phyloP scores from a whole-genome alignment of 2,797 vertebrate genomes.

The Sphenopsis melanotis region DNA sequence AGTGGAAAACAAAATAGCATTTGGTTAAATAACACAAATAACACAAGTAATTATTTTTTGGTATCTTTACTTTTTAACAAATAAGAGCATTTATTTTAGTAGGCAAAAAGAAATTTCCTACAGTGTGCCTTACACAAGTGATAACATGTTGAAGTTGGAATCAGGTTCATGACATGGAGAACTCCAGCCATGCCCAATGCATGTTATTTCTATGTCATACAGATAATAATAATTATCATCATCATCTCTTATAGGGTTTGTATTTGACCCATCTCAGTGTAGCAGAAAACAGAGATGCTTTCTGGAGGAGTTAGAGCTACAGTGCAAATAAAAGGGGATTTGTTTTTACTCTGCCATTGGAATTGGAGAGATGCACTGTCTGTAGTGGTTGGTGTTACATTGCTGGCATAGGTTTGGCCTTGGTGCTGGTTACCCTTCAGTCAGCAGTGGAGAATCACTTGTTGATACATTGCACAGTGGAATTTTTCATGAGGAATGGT shows the following conservation, averaged over 20 bases:
- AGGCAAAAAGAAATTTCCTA: not conserved
- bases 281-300: not conserved
- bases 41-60: not conserved
- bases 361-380: not conserved
- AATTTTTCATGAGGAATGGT: not conserved
- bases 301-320: not conserved
- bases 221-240: not conserved
- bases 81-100: not conserved
- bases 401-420: not conserved
- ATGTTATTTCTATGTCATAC: rapidly evolving
- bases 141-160: not conserved
- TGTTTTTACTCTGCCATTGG: not conserved
- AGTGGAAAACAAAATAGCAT: not conserved
- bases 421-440: not conserved
- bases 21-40: not conserved
- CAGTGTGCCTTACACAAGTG: not conserved
- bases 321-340: not conserved
- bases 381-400: not conserved
- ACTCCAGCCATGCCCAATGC: not conserved
- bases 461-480: not conserved
- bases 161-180: not conserved
- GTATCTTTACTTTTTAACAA: not conserved
- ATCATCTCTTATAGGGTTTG: not conserved
- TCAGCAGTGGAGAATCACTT: not conserved
- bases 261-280: not conserved